Evolutionary conservation across 2,888 invertebrate genomes (phyloP).

Genomic region (Plebejus melissa): DNA sequence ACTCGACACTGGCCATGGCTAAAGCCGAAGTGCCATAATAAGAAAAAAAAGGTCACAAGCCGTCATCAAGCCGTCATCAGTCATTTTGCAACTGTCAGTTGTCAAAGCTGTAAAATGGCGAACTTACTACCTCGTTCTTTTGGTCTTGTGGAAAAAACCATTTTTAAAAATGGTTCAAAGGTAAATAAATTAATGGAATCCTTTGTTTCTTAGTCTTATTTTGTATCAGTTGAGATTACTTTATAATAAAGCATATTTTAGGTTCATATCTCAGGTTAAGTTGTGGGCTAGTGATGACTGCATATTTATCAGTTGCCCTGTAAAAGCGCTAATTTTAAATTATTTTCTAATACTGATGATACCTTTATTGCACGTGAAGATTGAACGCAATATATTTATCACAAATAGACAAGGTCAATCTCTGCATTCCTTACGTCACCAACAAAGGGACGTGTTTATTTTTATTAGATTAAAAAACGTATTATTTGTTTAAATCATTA

Average conservation of each 20-base stretch:
- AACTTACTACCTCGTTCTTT: conserved; percentile 86
- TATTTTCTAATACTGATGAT: conserved; percentile 1
- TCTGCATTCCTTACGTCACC: conserved; percentile 70
- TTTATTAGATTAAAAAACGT: conserved; percentile 31
- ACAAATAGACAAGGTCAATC: conserved; percentile 67
- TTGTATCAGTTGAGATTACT: conserved; percentile 4
- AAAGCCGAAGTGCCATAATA: too few relatives aligned
- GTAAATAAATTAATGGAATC: conserved; percentile 61
- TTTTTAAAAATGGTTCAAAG: conserved; percentile 85
- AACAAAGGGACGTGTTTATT: conserved; percentile 39
- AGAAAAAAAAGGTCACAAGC: too few relatives aligned
- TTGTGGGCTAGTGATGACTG: background rate
- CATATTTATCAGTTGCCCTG: background rate
- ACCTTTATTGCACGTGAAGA: conserved; percentile 31
- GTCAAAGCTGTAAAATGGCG: conserved; percentile 82
- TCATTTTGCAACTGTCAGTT: conserved; percentile 18
- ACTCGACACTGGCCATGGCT: too few relatives aligned
- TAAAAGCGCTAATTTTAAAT: conserved; percentile 37
- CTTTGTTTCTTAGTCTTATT: background rate
- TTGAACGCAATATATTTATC: conserved; percentile 41
- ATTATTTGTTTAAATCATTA: conserved; percentile 29
- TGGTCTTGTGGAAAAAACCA: conserved; percentile 83
- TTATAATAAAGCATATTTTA: background rate
- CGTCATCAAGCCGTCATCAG: background rate
- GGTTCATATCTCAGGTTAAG: background rate